phyloP scores from a whole-genome alignment of 2,113 vertebrate genomes.

The Etheostoma spectabile region DNA sequence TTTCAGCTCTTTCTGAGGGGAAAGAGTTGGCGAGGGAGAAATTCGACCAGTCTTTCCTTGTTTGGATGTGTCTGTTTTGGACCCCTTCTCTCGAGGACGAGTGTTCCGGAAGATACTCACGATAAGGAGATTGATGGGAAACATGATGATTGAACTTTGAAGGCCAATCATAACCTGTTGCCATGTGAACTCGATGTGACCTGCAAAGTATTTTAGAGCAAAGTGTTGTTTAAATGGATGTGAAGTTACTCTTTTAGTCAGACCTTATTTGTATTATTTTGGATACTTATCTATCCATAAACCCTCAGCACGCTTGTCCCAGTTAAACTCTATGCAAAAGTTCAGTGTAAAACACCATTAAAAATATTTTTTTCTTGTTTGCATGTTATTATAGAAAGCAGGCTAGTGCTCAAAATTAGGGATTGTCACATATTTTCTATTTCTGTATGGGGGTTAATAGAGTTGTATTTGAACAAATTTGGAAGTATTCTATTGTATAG shows the following conservation, averaged over 20 bases:
- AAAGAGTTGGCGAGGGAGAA: slow-evolving; percentile 72
- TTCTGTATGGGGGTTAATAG: too few relatives aligned
- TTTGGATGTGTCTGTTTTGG: slow-evolving; percentile 65
- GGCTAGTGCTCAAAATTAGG: background rate
- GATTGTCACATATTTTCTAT: background rate
- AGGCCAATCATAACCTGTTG: slow-evolving; percentile 95
- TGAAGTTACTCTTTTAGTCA: background rate
- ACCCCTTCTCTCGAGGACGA: slow-evolving; percentile 70
- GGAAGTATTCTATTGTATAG: background rate
- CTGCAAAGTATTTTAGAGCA: slow-evolving; percentile 71
- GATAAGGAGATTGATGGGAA: slow-evolving; percentile 96
- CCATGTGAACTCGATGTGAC: slow-evolving; percentile 95
- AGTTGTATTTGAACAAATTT: background rate
- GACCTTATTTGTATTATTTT: background rate
- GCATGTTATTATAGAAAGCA: background rate
- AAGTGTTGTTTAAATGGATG: background rate
- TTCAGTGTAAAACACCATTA: background rate
- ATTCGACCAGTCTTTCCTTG: slow-evolving; percentile 79
- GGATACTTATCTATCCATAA: background rate
- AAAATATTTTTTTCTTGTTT: background rate
- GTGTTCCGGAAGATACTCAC: slow-evolving; percentile 94
- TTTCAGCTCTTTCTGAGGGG: slow-evolving; percentile 70
- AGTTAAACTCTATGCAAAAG: background rate
- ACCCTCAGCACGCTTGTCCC: background rate
- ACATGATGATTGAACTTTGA: slow-evolving; percentile 96